phyloP scores from a whole-genome alignment of 2,888 invertebrate species.

The Encarsia formosa region DNA sequence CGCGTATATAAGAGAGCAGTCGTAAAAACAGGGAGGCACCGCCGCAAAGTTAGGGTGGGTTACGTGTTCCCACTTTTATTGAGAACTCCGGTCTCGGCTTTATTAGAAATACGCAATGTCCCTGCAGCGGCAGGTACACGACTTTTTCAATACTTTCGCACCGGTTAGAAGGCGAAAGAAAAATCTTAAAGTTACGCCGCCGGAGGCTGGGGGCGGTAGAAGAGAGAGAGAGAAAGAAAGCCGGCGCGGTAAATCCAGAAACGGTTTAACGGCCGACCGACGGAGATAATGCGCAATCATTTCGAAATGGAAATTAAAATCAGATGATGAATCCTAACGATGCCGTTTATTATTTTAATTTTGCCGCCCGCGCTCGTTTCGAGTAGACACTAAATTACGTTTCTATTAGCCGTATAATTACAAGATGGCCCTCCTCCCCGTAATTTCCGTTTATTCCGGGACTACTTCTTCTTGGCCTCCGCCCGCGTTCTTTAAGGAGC shows the following conservation, averaged over 20 bases:
- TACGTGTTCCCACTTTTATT: conserved; percentile 31
- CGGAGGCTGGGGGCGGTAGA: conserved; percentile 6
- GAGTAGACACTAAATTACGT: conserved; percentile 51
- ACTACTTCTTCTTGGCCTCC: conserved; percentile 39
- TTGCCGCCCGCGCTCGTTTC: conserved; percentile 40
- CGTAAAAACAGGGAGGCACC: conserved; percentile 29
- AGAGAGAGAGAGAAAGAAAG: conserved; percentile 24
- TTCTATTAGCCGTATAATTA: conserved; percentile 53
- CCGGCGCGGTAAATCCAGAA: conserved; percentile 40
- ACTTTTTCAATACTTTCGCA: conserved; percentile 40
- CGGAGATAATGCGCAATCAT: conserved; percentile 52
- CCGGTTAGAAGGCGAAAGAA: no score
- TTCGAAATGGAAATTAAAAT: conserved; percentile 53
- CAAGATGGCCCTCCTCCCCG: conserved; percentile 52
- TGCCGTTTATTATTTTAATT: conserved; percentile 54
- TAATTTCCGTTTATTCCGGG: conserved; percentile 51
- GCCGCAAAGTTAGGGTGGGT: conserved; percentile 21
- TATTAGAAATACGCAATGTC: conserved; percentile 36
- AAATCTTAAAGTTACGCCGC: no score
- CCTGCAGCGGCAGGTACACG: conserved; percentile 23
- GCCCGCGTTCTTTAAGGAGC: no score
- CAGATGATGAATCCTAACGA: conserved; percentile 54
- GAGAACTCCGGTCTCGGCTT: conserved; percentile 29
- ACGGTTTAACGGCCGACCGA: conserved; percentile 40
- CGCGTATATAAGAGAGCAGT: conserved; percentile 16